These are phyloP conservation scores for Urechis unicinctus DNA, from an alignment of 2,888 invertebrate genomes.

Conservation along the genomic window DNA sequence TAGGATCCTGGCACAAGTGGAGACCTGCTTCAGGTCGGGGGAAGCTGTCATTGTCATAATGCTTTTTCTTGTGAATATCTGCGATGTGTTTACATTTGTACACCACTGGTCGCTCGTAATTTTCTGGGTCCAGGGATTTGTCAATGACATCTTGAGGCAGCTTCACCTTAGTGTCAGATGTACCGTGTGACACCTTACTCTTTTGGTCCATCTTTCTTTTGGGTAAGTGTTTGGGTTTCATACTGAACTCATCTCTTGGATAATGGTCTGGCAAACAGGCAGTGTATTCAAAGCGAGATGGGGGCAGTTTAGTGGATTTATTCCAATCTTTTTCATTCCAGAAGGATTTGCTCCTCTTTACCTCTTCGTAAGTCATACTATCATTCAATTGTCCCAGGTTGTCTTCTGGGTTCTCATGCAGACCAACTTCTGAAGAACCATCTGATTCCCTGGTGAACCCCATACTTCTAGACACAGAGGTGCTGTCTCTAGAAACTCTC, in stretches of 20 bases:
- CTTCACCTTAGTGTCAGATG: slow-evolving; percentile 19
- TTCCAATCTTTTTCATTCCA: slow-evolving; percentile 31
- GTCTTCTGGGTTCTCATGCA: neutral
- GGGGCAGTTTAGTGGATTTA: slow-evolving; percentile 30
- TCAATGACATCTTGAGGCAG: slow-evolving; percentile 33
- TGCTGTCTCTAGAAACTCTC: neutral
- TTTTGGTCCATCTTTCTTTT: neutral
- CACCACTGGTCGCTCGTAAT: slow-evolving; percentile 30
- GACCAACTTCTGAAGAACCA: too few relatives aligned
- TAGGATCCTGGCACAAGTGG: slow-evolving; percentile 9
- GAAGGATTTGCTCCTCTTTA: neutral
- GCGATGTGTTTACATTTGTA: slow-evolving; percentile 40
- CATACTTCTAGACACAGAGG: neutral
- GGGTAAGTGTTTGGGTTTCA: slow-evolving; percentile 28
- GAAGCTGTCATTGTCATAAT: slow-evolving; percentile 28
- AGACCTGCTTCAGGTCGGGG: slow-evolving; percentile 24
- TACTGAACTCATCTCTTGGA: slow-evolving; percentile 44
- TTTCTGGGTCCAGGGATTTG: slow-evolving; percentile 17
- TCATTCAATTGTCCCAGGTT: neutral
- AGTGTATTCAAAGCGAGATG: slow-evolving; percentile 26
- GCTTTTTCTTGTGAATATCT: slow-evolving; percentile 39
- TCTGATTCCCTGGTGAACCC: neutral
- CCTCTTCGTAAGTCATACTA: neutral
- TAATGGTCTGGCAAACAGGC: slow-evolving; percentile 39
- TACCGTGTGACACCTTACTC: neutral